These are phyloP conservation scores for Aphelinus certus DNA, from an alignment of 1,140 invertebrate species.

Conservation along the genomic window DNA sequence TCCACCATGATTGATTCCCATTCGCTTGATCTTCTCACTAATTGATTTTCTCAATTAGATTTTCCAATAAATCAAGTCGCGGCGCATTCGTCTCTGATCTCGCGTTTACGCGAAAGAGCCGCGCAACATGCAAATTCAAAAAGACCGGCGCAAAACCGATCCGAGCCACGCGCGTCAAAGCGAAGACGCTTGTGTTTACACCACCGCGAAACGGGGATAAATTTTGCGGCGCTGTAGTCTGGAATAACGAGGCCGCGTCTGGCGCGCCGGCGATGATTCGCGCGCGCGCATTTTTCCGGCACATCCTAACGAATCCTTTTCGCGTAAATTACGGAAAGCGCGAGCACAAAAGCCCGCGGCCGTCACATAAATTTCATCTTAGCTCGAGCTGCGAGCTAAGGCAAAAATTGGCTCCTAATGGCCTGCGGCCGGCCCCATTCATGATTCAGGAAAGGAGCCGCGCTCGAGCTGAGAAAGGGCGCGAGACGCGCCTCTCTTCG, in stretches of 20 bases:
- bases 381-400: too few relatives aligned
- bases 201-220: neutral
- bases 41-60: too few relatives aligned
- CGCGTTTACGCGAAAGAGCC: too few relatives aligned
- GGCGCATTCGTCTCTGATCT: too few relatives aligned
- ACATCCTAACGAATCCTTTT: neutral
- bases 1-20: too few relatives aligned
- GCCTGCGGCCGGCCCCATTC: neutral
- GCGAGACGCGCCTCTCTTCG: neutral
- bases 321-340: neutral
- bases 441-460: conserved; percentile 12
- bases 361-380: conserved; percentile 21
- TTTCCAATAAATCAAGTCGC: too few relatives aligned
- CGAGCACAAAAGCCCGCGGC: neutral
- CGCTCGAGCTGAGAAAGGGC: neutral
- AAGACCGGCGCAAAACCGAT: too few relatives aligned
- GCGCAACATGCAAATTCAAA: too few relatives aligned
- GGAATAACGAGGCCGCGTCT: neutral
- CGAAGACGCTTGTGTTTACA: neutral
- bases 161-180: neutral
- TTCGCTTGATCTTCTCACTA: too few relatives aligned
- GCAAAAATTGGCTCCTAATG: conserved; percentile 16
- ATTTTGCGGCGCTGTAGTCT: neutral
- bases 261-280: neutral
- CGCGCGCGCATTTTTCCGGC: neutral